Conservation (phyloP, 2,888 invertebrate genomes). For the Lithophane socia region DNA sequence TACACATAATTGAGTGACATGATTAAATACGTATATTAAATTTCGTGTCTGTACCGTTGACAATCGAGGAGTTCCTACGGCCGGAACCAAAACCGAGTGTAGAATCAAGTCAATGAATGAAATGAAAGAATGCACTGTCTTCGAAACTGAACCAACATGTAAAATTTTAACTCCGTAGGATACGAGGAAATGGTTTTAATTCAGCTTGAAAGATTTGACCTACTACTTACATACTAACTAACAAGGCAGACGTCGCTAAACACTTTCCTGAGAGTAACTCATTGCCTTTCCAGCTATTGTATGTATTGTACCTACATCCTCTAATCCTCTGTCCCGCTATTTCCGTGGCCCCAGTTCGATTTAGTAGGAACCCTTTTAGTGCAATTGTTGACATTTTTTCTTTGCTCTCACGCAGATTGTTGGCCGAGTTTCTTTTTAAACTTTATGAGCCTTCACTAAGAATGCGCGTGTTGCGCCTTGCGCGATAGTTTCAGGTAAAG, state of each 20-base stretch:
- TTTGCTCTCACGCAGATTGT: conserved; percentile 18
- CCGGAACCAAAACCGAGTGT: not conserved
- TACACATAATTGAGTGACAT: too few relatives aligned
- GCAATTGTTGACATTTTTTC: conserved; percentile 43
- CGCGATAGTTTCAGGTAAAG: not conserved
- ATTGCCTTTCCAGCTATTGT: not conserved
- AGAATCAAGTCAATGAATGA: too few relatives aligned
- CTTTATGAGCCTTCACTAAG: conserved; percentile 15
- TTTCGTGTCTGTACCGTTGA: too few relatives aligned
- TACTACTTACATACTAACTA: not conserved
- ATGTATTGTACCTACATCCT: not conserved
- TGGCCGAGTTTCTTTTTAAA: conserved; percentile 7
- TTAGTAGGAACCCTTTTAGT: conserved; percentile 44
- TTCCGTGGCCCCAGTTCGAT: conserved; percentile 24
- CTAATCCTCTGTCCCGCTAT: not conserved
- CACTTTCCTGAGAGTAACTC: not conserved
- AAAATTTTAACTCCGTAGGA: not conserved
- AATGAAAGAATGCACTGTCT: not conserved
- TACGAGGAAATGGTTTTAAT: not conserved
- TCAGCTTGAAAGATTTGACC: not conserved
- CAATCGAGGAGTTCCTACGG: not conserved
- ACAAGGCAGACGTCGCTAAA: not conserved
- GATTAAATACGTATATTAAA: too few relatives aligned
- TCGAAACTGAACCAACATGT: not conserved
- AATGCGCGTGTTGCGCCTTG: not conserved